These are phyloP conservation scores for Lathamus discolor DNA, from an alignment of 2,113 vertebrate species.

Conservation along the genomic window DNA sequence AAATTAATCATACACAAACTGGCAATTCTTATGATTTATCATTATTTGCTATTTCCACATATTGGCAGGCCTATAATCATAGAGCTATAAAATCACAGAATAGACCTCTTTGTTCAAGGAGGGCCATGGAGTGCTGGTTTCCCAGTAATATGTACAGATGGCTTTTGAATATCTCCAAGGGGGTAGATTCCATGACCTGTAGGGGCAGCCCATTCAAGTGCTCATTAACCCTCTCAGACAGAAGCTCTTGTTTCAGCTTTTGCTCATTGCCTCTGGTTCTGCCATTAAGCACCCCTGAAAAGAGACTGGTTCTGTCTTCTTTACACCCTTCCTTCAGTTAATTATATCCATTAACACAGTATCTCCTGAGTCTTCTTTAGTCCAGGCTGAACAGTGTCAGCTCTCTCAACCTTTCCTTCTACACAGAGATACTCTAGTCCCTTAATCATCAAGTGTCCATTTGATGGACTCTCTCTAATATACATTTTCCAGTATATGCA, in stretches of 20 bases:
- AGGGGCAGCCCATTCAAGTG: background rate
- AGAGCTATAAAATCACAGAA: background rate
- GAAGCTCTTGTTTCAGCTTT: background rate
- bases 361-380: background rate
- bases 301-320: background rate
- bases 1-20: background rate
- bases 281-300: background rate
- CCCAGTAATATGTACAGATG: background rate
- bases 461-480: background rate
- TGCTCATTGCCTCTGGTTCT: background rate
- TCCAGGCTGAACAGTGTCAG: background rate
- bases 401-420: background rate
- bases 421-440: background rate
- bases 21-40: background rate
- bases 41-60: background rate
- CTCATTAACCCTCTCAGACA: background rate
- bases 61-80: background rate
- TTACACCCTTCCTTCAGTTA: background rate
- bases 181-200: background rate
- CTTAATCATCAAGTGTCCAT: background rate
- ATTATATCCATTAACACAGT: background rate
- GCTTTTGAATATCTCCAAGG: background rate
- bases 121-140: background rate
- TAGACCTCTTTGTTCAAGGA: background rate
- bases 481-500: background rate